Percentiles rank a stretch among this genome's conserved stretches.
Conservation (phyloP, 2,797 vertebrate species). For the Benthosema pterotum region DNA sequence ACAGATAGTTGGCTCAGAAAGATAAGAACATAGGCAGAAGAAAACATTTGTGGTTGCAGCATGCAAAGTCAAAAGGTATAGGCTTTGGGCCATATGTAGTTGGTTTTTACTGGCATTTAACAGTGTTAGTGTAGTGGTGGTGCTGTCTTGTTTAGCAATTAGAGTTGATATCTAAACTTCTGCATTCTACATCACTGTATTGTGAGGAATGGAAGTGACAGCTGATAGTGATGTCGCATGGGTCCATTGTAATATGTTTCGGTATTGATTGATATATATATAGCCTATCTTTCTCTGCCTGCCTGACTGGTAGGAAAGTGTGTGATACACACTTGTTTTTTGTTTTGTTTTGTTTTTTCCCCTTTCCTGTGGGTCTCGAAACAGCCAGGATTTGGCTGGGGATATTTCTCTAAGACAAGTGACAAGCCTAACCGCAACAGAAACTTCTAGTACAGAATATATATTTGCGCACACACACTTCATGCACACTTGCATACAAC, state of each 20-base stretch:
- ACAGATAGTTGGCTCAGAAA: conserved; percentile 14
- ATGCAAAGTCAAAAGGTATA: conserved; percentile 1
- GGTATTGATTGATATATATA: conserved; percentile 53
- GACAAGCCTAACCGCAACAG: conserved; percentile 67
- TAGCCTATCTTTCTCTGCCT: conserved; percentile 40
- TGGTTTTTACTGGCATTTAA: conserved; percentile 40
- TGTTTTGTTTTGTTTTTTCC: conserved; percentile 7
- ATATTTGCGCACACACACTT: conserved; percentile 73
- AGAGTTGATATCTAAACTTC: conserved; percentile 54
- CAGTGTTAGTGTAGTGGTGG: conserved; percentile 53
- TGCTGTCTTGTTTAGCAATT: conserved; percentile 60
- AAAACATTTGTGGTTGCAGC: neutral
- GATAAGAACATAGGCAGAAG: neutral
- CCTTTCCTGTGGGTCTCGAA: conserved; percentile 17
- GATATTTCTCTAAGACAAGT: conserved; percentile 57
- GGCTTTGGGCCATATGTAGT: conserved; percentile 11
- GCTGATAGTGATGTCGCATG: conserved; percentile 46
- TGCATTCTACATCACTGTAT: conserved; percentile 55
- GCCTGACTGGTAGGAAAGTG: conserved; percentile 11
- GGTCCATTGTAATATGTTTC: conserved; percentile 45
- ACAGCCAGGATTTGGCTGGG: conserved; percentile 69
- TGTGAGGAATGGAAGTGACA: conserved; percentile 41
- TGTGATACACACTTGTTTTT: conserved; percentile 6
- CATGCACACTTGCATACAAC: conserved; percentile 80
- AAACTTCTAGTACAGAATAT: conserved; percentile 58